Conservation (phyloP, 1,140 invertebrate species). For the Apis mellifera region DNA sequence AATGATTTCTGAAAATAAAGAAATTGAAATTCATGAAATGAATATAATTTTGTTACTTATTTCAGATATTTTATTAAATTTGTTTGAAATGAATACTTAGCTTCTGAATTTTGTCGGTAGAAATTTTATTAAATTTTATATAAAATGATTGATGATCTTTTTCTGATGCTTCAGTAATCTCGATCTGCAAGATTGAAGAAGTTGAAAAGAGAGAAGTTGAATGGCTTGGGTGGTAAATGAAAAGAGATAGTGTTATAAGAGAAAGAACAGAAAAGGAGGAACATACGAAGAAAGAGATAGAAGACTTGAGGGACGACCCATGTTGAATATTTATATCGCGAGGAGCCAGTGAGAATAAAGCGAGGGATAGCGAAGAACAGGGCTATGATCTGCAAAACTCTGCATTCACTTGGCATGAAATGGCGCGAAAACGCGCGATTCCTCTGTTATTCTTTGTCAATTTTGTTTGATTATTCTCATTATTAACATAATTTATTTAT, state of each 20-base stretch:
- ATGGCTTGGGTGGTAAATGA: not conserved
- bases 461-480: too few relatives aligned
- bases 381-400: slow-evolving; percentile 35
- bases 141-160: not conserved
- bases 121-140: not conserved
- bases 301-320: slow-evolving; percentile 51
- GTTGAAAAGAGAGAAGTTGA: not conserved
- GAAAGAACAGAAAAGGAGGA: slow-evolving; percentile 8
- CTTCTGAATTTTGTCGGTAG: not conserved
- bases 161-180: not conserved
- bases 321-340: slow-evolving; percentile 69
- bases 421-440: slow-evolving; percentile 33
- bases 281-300: slow-evolving; percentile 34
- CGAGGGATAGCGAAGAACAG: slow-evolving; percentile 35
- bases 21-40: not conserved
- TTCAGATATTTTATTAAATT: not conserved
- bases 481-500: too few relatives aligned
- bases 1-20: too few relatives aligned
- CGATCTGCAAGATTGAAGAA: not conserved
- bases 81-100: not conserved
- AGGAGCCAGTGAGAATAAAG: slow-evolving; percentile 46
- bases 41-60: not conserved
- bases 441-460: not conserved
- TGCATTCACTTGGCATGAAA: slow-evolving; percentile 6
- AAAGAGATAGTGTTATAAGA: not conserved